These are phyloP conservation scores for Ectropis grisescens DNA, from an alignment of 1,140 invertebrate species.

Conservation along the genomic window DNA sequence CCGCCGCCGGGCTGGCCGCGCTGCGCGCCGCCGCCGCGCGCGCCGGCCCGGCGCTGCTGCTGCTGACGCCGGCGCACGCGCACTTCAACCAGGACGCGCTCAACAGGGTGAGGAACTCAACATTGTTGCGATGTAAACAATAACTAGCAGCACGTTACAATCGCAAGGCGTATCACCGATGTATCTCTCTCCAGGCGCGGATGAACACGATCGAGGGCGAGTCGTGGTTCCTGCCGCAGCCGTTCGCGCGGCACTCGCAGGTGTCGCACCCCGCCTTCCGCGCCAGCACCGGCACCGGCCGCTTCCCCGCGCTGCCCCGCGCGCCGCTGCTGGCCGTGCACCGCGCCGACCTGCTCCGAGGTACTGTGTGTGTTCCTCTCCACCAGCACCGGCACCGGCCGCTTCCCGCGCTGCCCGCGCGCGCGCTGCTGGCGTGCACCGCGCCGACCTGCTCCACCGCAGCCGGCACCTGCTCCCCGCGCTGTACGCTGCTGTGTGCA, in stretches of 20 bases:
- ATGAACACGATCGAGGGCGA: constrained; percentile 88
- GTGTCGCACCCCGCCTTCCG: constrained; percentile 70
- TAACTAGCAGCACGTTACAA: too few relatives aligned
- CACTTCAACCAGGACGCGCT: constrained; percentile 85
- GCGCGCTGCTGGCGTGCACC: too few relatives aligned
- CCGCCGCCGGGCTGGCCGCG: too few relatives aligned
- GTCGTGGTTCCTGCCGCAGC: constrained; percentile 86
- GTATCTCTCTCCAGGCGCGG: constrained; percentile 71
- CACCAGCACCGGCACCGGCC: too few relatives aligned
- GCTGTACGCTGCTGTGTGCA: too few relatives aligned
- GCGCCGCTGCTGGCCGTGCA: constrained; percentile 86
- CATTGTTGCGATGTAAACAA: constrained; percentile 8
- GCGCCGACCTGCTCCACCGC: too few relatives aligned
- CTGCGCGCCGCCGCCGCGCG: constrained; percentile 61
- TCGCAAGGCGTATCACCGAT: too few relatives aligned
- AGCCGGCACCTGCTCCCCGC: constrained; percentile 3
- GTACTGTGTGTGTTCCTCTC: too few relatives aligned
- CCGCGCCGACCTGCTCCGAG: constrained; percentile 81
- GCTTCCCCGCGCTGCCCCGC: constrained; percentile 81
- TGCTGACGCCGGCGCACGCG: constrained; percentile 76
- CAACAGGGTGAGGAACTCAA: constrained; percentile 84
- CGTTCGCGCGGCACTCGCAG: constrained; percentile 79
- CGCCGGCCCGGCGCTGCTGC: constrained; percentile 70
- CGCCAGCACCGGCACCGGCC: constrained; percentile 77
- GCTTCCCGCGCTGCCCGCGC: constrained; percentile 1